Evolutionary conservation across 1,140 invertebrate species (phyloP), one percentile per base, ranked within the genome.

Genomic region (Marisa cornuarietis): DNA sequence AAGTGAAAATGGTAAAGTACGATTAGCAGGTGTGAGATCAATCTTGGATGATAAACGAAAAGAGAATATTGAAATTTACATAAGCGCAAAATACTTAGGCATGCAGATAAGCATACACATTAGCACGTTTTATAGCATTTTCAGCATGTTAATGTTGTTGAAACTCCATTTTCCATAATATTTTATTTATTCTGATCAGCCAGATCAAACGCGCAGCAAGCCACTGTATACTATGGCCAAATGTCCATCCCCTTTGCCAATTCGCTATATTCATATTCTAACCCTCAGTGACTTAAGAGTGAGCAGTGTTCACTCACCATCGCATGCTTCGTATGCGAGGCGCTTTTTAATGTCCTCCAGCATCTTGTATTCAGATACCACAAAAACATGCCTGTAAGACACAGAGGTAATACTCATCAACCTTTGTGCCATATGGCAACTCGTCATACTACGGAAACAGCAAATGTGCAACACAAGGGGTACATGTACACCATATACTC

Each of bases 321-420:
- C 82, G 73, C 84, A 85, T 10, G 84, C 80, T 66, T 83, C 78
- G 58, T 85, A 83, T 1, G 85, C 84, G 14, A 88, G 81, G 13
- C 84, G 81, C 26, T 87, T 79, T 72, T 84, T 84, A 16, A 88
- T 87, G 14, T 82, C 76, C n/a, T 78, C 73, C 14, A 89, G 78
- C 52, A 85, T 83, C 68, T 78, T 78, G 65, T 85, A 88, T 22
- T 82, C 82, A 31, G 78, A 79, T 22, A 88, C 87, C 63, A 83
- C 78, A 24, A 83, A 79, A 4, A 81, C 80, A 65, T 78, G 74
- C 14, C 81, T 77, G 42, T 11, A 68, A 69, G 13, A 49, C 72
- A 20, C 49, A 52, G 22, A 52, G 16, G 54, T 9, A 51, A 71
- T 1, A 31, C 6, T 6, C 6, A 42, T 42, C 3, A 42, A 42